Evolutionary conservation across 2,113 vertebrate species (phyloP).

Genomic region (Lathamus discolor): DNA sequence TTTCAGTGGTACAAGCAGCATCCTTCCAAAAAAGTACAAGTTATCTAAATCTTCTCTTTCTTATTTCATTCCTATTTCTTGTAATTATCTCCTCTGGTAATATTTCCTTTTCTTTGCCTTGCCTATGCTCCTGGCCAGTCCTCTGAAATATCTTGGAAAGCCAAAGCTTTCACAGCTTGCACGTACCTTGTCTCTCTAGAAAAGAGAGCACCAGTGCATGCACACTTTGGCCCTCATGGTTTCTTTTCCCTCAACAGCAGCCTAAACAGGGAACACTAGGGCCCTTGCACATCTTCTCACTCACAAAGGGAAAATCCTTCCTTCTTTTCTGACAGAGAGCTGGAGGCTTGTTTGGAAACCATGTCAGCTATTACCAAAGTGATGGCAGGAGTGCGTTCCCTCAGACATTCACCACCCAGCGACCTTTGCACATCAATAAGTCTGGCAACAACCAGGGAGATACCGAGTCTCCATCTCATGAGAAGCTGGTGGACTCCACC

Average conservation of each 20-base stretch:
- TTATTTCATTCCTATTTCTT: neutral
- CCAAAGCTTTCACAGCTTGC: neutral
- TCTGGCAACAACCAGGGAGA: conserved; percentile 87
- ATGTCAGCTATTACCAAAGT: conserved; percentile 94
- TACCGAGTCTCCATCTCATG: conserved; percentile 89
- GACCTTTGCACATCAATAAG: conserved; percentile 95
- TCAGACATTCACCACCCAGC: conserved; percentile 94
- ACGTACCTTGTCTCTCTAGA: neutral
- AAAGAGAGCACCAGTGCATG: neutral
- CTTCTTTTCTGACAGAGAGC: conserved; percentile 80
- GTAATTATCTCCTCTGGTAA: neutral
- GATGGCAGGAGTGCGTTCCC: conserved; percentile 89
- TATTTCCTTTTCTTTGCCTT: neutral
- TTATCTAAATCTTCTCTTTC: neutral
- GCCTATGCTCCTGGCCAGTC: neutral
- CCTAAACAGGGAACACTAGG: neutral
- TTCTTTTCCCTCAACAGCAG: neutral
- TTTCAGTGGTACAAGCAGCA: neutral
- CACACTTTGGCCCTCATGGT: neutral
- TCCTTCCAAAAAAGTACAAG: neutral
- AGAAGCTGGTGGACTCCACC: conserved; percentile 95
- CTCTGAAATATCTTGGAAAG: neutral
- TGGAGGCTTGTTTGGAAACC: conserved; percentile 95
- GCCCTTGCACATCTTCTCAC: neutral
- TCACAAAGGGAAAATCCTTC: neutral